These are phyloP conservation scores for Atrichornis clamosus DNA, from an alignment of 2,113 vertebrate genomes.

Conservation along the genomic window DNA sequence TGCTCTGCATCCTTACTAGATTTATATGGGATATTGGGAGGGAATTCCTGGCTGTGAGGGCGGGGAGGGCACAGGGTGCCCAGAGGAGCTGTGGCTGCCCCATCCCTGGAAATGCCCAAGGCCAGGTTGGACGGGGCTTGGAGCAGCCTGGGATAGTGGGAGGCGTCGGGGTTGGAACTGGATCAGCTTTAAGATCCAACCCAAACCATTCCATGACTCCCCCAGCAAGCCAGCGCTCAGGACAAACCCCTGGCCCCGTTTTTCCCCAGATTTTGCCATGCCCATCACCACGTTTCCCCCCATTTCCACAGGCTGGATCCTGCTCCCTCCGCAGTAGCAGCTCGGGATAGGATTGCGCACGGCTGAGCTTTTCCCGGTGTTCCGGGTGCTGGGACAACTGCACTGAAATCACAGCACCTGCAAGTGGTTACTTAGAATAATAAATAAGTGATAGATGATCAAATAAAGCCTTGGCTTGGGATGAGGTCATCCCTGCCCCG, in stretches of 20 bases:
- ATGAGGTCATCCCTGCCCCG: slow-evolving; percentile 42
- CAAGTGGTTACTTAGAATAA: slow-evolving; percentile 56
- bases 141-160: background rate
- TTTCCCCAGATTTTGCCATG: background rate
- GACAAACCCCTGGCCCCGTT: background rate
- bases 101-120: background rate
- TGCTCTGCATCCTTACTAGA: background rate
- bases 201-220: background rate
- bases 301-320: background rate
- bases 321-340: background rate
- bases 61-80: background rate
- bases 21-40: too few species aligned
- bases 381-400: background rate
- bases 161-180: too few species aligned
- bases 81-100: background rate
- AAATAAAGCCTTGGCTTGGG: background rate
- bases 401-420: slow-evolving; percentile 19
- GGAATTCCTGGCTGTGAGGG: background rate
- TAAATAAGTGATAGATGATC: slow-evolving; percentile 56
- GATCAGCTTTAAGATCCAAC: background rate
- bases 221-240: fast-evolving
- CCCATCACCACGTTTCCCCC: background rate
- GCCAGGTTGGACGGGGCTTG: background rate
- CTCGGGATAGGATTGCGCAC: background rate
- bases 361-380: background rate